Base-by-base conservation (phyloP, 2,797 vertebrate genomes). In the Sebastes melanostomus region DNA sequence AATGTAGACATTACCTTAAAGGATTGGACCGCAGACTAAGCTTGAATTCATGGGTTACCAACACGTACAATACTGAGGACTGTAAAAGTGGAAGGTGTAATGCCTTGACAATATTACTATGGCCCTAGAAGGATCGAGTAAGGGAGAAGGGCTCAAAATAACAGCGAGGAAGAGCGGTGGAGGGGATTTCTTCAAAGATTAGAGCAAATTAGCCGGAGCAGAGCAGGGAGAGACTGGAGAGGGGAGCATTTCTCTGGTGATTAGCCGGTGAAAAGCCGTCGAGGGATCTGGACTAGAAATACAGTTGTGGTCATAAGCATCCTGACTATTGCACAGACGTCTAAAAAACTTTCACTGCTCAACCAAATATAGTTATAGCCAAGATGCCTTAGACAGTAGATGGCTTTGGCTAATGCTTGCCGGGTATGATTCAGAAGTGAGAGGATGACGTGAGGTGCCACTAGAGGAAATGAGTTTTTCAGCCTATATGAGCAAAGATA, bases 101-200 rank as follows among this genome's bases (percentile, higher is more conserved):
- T 25, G 36, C 2, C 7, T 65, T 52, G 4, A 76, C 59, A 77
- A 60, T 60, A 32, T 34, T 60, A 30, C 55, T 20, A 38, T 29
- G 42, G 56, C 56, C 27, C 66, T 38, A 29, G 14, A 77, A 71
- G 50, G 78, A 72, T 77, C 10, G 18, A 32, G 52, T 59, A 68
- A 58, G 13, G 24, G 34, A 63, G 55, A 78, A 34, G 5, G 25
- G 84, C 71, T 83, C 54, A 65, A 80, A 85, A 82, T 84, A 77
- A 78, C 71, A 75, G 73, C 20, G 34, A 70, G 30, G 58, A 82
- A 65, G 38, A 24, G 60, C 77, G 58, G 55, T 60, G 66, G 71
- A 85, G n/a, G 67, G 81, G 61, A 89, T 78, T 88, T 90, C 67
- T 89, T 83, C 46, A 80, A 90, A 86, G 85, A 88, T 88, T 84